A percentile compares a stretch with the other conserved stretches of the same genome.
phyloP scores from a whole-genome alignment of 2,113 vertebrate species.

The Apus apus region DNA sequence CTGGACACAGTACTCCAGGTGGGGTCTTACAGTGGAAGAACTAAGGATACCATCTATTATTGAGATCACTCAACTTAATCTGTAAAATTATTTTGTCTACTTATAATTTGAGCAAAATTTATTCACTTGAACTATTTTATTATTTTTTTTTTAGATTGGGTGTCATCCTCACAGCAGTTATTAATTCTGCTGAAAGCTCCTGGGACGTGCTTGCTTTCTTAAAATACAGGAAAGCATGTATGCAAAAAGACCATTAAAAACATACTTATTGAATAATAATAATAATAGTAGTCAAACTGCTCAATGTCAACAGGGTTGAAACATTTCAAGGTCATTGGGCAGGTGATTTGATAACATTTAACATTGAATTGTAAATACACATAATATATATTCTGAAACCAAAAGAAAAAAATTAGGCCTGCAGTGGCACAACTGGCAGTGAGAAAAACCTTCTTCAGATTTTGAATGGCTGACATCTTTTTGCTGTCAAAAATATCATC shows the following conservation, averaged over 20 bases:
- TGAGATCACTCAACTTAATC: neutral
- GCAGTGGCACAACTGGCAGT: neutral
- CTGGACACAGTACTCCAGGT: no score
- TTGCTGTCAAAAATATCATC: slow-evolving; percentile 7
- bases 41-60: neutral
- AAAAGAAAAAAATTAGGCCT: neutral
- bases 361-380: neutral
- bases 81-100: neutral
- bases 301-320: neutral
- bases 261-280: neutral
- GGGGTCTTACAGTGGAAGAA: no score
- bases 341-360: neutral
- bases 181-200: neutral
- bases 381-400: neutral
- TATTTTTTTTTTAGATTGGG: neutral
- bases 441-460: neutral
- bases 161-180: neutral
- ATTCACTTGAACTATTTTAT: neutral
- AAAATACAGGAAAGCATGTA: neutral
- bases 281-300: no score
- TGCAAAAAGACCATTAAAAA: neutral
- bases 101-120: neutral
- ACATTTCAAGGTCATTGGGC: neutral
- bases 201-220: neutral
- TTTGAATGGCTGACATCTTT: neutral